These are phyloP conservation scores for Clupea harengus DNA, from an alignment of 2,113 vertebrate genomes.

Conservation along the genomic window DNA sequence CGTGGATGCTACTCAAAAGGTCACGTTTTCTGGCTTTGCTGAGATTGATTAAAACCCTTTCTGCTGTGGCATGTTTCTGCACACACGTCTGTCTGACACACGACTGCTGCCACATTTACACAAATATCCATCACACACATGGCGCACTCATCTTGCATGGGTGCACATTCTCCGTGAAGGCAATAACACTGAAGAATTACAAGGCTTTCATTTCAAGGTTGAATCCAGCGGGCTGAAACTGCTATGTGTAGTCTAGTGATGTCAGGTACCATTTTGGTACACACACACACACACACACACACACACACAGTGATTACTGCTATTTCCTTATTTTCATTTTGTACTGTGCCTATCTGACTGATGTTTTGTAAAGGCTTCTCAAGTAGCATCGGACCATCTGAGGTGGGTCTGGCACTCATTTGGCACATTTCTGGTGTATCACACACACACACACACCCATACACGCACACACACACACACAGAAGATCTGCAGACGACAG, in stretches of 20 bases:
- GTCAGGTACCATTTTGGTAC: not conserved
- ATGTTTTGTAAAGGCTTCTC: not conserved
- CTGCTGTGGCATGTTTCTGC: not conserved
- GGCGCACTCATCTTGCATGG: not conserved
- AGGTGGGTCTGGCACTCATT: no score
- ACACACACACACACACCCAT: no score
- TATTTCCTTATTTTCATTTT: not conserved
- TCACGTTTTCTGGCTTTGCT: not conserved
- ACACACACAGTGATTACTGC: no score
- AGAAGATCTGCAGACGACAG: not conserved
- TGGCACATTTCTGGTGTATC: no score
- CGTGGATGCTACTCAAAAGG: not conserved
- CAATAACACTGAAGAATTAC: not conserved
- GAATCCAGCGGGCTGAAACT: not conserved
- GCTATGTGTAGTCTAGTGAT: not conserved
- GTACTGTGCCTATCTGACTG: not conserved
- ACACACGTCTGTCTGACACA: not conserved
- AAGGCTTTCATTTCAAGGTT: not conserved
- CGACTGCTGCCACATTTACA: not conserved
- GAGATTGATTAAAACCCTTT: not conserved
- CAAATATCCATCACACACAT: not conserved
- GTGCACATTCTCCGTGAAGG: not conserved
- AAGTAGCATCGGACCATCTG: not conserved
- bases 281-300: no score
- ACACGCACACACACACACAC: no score